These are phyloP conservation scores for Gymnoscopelus microlampas DNA, from an alignment of 2,797 vertebrate species.

Conservation along the genomic window DNA sequence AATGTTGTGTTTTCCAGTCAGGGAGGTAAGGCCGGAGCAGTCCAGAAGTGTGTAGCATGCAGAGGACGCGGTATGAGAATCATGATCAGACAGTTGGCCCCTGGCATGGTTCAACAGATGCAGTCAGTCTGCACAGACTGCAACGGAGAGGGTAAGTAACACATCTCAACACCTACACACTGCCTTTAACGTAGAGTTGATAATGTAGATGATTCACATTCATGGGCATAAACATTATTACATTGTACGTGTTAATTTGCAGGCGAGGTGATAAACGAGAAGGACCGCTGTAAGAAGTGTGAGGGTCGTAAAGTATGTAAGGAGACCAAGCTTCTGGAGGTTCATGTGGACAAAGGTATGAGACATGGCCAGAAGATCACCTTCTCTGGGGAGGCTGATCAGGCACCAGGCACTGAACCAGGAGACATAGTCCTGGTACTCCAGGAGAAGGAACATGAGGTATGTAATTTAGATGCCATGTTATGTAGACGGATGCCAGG, in stretches of 20 bases:
- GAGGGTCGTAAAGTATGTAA: conserved; percentile 98
- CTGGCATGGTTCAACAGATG: conserved; percentile 99
- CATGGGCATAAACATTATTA: neutral
- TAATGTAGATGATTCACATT: neutral
- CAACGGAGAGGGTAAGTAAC: conserved; percentile 91
- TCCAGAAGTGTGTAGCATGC: conserved; percentile 95
- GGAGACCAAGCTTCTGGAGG: conserved; percentile 98
- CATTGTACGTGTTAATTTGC: conserved; percentile 28
- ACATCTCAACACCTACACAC: conserved; percentile 15
- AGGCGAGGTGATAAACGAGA: conserved; percentile 99
- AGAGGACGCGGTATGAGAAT: conserved; percentile 95
- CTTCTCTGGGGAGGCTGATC: conserved; percentile 97
- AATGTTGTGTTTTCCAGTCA: conserved; percentile 81
- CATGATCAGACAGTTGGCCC: conserved; percentile 98
- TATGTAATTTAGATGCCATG: conserved; percentile 43
- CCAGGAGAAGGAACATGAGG: conserved; percentile 98
- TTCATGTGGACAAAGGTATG: conserved; percentile 99
- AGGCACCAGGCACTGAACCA: conserved; percentile 95
- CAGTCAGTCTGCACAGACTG: conserved; percentile 98
- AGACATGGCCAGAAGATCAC: conserved; percentile 97
- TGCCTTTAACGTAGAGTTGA: neutral
- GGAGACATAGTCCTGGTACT: conserved; percentile 97
- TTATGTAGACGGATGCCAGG: too few species aligned
- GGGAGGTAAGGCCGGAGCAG: conserved; percentile 95
- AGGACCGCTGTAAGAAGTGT: conserved; percentile 99